These are phyloP conservation scores for Rhinolophus sinicus DNA, from an alignment of 2,113 vertebrate species.

Conservation along the genomic window DNA sequence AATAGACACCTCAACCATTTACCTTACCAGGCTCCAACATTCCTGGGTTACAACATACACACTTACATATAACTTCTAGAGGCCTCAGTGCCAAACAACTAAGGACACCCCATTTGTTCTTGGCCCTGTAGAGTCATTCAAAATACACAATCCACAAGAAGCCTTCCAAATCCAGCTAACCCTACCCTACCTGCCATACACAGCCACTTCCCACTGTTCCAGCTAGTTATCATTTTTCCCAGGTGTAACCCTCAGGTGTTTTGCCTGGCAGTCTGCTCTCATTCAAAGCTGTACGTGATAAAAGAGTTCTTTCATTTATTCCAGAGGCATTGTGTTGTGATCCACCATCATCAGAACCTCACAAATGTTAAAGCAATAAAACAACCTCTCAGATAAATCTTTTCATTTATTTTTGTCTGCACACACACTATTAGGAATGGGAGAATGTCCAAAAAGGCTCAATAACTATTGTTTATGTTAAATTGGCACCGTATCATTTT, in stretches of 20 bases:
- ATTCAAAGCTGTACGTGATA: neutral
- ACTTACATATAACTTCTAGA: neutral
- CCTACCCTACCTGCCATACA: neutral
- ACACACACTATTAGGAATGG: neutral
- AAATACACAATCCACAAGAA: neutral
- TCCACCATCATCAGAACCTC: neutral
- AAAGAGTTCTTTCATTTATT: neutral
- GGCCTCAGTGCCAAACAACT: neutral
- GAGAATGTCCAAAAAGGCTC: neutral
- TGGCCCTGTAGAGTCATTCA: neutral
- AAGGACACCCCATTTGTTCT: neutral
- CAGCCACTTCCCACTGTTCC: fast-evolving
- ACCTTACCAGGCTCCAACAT: neutral
- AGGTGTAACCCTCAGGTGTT: neutral
- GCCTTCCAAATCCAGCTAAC: neutral
- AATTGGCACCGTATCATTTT: neutral
- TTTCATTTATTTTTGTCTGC: neutral
- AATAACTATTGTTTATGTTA: neutral
- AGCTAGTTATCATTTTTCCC: neutral
- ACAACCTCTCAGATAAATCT: neutral
- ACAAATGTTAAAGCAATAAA: neutral
- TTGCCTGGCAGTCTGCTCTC: neutral
- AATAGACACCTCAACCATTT: neutral
- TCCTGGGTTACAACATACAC: neutral
- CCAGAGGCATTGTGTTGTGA: neutral